Conservation (phyloP, 2,888 invertebrate species). For the Rhabditoides inermis region DNA sequence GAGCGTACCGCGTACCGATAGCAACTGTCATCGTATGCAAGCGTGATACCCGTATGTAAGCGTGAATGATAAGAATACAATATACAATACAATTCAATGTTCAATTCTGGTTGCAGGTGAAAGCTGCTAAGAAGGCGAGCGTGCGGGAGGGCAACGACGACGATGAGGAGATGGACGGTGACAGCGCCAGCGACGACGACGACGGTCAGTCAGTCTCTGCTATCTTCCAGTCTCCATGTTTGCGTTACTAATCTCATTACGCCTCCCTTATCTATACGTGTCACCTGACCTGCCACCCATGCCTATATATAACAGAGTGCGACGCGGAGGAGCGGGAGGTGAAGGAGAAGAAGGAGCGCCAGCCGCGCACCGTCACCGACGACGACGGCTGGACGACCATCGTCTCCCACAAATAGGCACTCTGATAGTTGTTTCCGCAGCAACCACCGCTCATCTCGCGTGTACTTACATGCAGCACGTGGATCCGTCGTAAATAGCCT, state of each 20-base stretch:
- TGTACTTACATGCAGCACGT: too few relatives aligned
- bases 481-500: too few relatives aligned
- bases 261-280: too few relatives aligned
- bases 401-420: too few relatives aligned
- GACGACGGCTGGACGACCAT: constrained; percentile 46
- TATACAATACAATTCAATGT: constrained; percentile 1
- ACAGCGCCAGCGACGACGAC: not conserved
- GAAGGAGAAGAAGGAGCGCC: constrained; percentile 9
- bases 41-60: not conserved
- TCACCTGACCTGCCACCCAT: too few relatives aligned
- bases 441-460: too few relatives aligned
- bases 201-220: not conserved
- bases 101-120: constrained; percentile 16
- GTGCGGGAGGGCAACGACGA: constrained; percentile 14
- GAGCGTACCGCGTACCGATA: too few relatives aligned
- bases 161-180: constrained; percentile 15
- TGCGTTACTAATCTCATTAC: not conserved
- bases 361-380: constrained; percentile 28
- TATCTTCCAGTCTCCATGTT: not conserved
- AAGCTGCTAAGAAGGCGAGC: constrained; percentile 14
- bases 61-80: too few relatives aligned
- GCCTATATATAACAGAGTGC: too few relatives aligned
- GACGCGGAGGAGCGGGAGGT: too few relatives aligned
- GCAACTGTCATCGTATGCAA: constrained; percentile 3
- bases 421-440: too few relatives aligned